phyloP scores from a whole-genome alignment of 2,113 vertebrate species.

The Lycocorax pyrrhopterus region DNA sequence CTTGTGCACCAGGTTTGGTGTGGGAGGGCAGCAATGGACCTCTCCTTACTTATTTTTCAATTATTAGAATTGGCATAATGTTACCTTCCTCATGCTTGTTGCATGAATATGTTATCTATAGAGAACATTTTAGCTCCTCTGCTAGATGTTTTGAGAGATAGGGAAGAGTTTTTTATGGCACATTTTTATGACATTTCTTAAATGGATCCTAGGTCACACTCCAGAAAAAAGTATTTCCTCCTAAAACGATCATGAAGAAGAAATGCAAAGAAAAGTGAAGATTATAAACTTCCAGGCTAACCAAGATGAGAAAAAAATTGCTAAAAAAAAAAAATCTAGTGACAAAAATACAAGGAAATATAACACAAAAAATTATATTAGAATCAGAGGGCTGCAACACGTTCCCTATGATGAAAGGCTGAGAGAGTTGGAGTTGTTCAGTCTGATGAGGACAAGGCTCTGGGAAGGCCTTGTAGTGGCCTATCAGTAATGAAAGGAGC shows the following conservation, averaged over 20 bases:
- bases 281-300: neutral
- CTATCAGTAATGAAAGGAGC: neutral
- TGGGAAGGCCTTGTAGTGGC: neutral
- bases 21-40: neutral
- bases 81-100: neutral
- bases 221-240: neutral
- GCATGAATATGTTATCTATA: neutral
- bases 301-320: neutral
- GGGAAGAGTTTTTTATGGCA: neutral
- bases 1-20: neutral
- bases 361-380: neutral
- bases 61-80: neutral
- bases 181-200: neutral
- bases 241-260: neutral
- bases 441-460: neutral
- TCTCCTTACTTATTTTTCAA: neutral
- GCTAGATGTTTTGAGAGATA: neutral
- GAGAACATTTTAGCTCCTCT: neutral
- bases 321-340: neutral
- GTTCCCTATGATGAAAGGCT: fast-evolving
- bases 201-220: neutral
- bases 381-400: neutral
- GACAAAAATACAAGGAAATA: neutral
- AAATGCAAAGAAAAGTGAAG: neutral
- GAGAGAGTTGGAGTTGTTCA: neutral